These are phyloP conservation scores for Gambelia wislizenii DNA, from an alignment of 2,797 vertebrate genomes.

Conservation along the genomic window DNA sequence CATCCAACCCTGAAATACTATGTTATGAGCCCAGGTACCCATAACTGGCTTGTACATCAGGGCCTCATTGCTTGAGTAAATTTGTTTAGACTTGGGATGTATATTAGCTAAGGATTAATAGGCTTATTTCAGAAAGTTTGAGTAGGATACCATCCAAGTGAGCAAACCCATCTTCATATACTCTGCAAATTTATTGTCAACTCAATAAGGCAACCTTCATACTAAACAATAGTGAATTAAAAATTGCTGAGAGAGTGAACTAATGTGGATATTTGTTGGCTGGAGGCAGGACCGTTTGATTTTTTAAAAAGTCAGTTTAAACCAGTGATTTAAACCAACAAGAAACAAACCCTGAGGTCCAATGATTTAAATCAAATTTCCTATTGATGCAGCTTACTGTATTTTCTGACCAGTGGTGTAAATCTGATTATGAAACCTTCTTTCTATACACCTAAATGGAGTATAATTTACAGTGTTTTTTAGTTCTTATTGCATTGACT, in stretches of 20 bases:
- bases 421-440: background rate
- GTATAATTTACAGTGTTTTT: background rate
- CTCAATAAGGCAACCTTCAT: background rate
- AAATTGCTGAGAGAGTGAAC: background rate
- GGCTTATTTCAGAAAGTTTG: constrained; percentile 10
- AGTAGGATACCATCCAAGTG: background rate
- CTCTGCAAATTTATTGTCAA: background rate
- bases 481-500: background rate
- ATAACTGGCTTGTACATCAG: background rate
- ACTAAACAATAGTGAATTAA: background rate
- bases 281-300: background rate
- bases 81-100: constrained; percentile 10
- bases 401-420: background rate
- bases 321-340: background rate
- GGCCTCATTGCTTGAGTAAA: background rate
- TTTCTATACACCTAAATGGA: background rate
- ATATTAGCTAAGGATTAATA: constrained; percentile 1
- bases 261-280: background rate
- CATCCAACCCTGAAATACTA: background rate
- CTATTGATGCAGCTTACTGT: background rate
- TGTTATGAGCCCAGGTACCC: background rate
- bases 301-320: background rate
- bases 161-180: background rate
- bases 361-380: background rate
- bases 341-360: background rate